Evolutionary conservation across 2,888 invertebrate genomes (phyloP), one percentile per base, ranked within the genome.

Genomic region (Rhagophthalmus giganteus): DNA sequence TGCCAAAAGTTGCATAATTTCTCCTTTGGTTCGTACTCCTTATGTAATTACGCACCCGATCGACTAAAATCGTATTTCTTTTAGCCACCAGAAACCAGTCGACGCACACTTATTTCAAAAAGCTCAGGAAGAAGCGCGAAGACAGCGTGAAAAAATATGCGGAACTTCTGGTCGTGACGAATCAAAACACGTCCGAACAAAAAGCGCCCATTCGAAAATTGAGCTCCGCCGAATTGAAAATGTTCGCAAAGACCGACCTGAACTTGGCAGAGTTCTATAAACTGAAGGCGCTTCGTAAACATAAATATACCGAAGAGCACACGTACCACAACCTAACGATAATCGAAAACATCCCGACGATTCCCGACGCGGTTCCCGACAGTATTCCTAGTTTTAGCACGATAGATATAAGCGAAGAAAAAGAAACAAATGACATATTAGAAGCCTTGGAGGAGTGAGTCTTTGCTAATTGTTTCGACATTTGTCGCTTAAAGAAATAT

Each of bases 171-270:
- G 61, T 60, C 89, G 89, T 89, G 46, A 84, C 83, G 20, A 76
- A 82, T 33, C 75, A 77, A 42, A 78, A 78, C 2, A 82, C 84
- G 66, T 84, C 76, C 38, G 84, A 87, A 74, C 81, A 80, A 10
- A 85, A 82, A 68, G 84, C 88, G 1, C 78, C 81, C 10, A 81
- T 90, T 7, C 81, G 81, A 58, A 87, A 84, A 62, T 72, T 90
- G 20, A 83, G 80, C 62, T 81, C 86, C 3, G 77, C 79, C 40
- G 84, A 87, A 65, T 70, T 90, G 2, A 82, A 86, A 8, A 77
- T 83, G 55, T 77, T 89, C 45, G 81, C 86, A 0, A 56, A 57
- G 69, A 80, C 58, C 74, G 82, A 71, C 69, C 79, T 32, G 78
- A 78, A 63, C 31, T 72, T 83, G 25, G 80, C 81, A 26, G 80